Evolutionary conservation across 2,113 vertebrate species (phyloP).

Genomic region (Bothrops jararaca): DNA sequence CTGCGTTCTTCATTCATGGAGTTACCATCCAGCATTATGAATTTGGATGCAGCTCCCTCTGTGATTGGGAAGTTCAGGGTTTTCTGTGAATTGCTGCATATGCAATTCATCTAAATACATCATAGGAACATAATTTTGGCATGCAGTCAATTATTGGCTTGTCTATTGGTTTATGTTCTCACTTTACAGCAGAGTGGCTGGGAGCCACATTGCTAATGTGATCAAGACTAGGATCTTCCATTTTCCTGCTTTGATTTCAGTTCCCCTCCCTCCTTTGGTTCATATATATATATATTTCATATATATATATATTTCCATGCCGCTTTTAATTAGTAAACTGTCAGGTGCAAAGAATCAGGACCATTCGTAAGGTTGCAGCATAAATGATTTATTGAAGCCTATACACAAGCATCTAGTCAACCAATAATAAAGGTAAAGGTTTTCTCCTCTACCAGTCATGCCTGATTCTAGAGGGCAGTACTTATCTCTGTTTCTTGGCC

Average conservation of each 20-base stretch:
- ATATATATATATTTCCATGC: background rate
- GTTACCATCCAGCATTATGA: background rate
- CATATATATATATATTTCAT: background rate
- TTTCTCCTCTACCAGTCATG: background rate
- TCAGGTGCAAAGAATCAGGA: background rate
- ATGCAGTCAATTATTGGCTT: background rate
- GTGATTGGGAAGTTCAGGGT: background rate
- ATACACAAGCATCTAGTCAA: background rate
- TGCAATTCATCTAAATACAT: background rate
- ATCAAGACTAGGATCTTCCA: background rate
- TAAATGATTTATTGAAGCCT: background rate
- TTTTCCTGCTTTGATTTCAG: background rate
- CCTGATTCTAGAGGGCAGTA: fast-evolving
- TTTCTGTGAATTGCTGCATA: background rate
- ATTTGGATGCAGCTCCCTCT: background rate
- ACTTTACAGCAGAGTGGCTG: background rate
- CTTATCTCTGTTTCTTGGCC: background rate
- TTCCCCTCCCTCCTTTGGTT: background rate
- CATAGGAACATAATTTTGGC: background rate
- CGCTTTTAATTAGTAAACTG: background rate
- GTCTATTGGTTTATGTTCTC: background rate
- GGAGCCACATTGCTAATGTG: background rate
- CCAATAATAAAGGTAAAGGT: background rate
- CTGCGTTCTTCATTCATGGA: background rate
- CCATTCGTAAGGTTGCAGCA: background rate